A percentile compares a stretch with the other conserved stretches of the same genome.
Conservation (phyloP, 2,888 invertebrate species). For the Cepaea hortensis region DNA sequence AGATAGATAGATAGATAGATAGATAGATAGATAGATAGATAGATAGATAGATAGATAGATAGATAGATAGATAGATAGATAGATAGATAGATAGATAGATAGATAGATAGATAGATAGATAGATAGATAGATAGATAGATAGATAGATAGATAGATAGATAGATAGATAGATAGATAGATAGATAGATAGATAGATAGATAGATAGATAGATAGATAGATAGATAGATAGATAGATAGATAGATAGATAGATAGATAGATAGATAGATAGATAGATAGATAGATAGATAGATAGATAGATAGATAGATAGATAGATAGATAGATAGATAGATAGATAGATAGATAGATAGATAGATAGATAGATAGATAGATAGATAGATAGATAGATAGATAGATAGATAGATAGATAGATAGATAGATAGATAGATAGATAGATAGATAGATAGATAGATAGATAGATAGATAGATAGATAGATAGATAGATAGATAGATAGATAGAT, state of each 20-base stretch:
- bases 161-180: conserved; percentile 7
- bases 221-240: conserved; percentile 7
- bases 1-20: conserved; percentile 7
- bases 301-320: conserved; percentile 7
- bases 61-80: not conserved
- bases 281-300: conserved; percentile 7
- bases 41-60: not conserved
- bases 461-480: conserved; percentile 7
- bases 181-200: conserved; percentile 7
- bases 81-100: not conserved
- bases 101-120: not conserved
- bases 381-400: conserved; percentile 7
- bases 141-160: conserved; percentile 7
- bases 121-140: not conserved
- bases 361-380: conserved; percentile 7
- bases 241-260: not conserved
- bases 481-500: conserved; percentile 7
- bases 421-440: conserved; percentile 7
- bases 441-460: not conserved
- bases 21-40: conserved; percentile 7
- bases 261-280: conserved; percentile 7
- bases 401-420: conserved; percentile 7
- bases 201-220: conserved; percentile 7
- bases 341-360: not conserved
- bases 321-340: conserved; percentile 7